A percentile compares a stretch with the other conserved stretches of the same genome.
These are phyloP conservation scores for Nothocercus nigrocapillus DNA, from an alignment of 2,113 vertebrate species.

Conservation along the genomic window DNA sequence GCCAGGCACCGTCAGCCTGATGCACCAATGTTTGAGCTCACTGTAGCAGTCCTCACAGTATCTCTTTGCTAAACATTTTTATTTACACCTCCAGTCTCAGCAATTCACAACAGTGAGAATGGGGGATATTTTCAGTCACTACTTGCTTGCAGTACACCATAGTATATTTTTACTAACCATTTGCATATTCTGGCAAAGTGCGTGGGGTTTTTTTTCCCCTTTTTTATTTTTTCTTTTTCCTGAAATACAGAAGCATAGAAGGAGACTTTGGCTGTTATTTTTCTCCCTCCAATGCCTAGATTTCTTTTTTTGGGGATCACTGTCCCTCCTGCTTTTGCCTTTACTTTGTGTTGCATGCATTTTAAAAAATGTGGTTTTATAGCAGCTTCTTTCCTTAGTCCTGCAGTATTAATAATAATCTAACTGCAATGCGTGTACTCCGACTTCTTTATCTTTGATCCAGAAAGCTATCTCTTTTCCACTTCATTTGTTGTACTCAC, in stretches of 20 bases:
- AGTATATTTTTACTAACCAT: neutral
- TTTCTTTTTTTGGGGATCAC: neutral
- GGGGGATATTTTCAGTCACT: neutral
- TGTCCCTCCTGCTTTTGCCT: neutral
- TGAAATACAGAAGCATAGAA: neutral
- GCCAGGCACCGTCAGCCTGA: neutral
- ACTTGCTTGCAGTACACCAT: rapidly evolving
- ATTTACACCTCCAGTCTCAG: neutral
- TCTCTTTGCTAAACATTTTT: neutral
- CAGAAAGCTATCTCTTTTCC: neutral
- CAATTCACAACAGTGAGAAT: neutral
- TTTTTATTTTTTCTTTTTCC: neutral
- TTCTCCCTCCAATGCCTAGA: neutral
- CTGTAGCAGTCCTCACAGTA: neutral
- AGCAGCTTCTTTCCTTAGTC: neutral
- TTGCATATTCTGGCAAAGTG: neutral
- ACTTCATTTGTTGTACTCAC: neutral
- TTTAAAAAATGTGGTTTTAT: neutral
- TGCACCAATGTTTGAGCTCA: neutral
- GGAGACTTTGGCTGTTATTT: neutral
- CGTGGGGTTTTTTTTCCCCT: too few species aligned
- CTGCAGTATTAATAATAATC: neutral
- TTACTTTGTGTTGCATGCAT: neutral
- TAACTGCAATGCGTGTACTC: neutral
- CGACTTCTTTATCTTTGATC: neutral